Base-by-base conservation (phyloP, 35 echinoderm and acorn worm species). In the Holothuria glaberrima region DNA sequence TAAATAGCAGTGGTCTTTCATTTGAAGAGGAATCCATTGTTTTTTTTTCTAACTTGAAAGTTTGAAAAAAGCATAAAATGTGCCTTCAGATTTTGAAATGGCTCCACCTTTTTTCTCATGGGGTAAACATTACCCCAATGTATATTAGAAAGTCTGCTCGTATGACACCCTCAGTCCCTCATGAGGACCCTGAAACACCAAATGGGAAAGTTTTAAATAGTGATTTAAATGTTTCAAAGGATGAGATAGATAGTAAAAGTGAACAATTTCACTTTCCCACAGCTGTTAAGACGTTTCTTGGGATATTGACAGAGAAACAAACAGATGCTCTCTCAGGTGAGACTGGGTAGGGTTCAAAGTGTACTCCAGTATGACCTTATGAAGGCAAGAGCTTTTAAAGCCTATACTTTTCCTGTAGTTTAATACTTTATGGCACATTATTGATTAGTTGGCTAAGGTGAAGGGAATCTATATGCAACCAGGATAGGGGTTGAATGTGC, bases 21-120 rank as follows among this genome's bases (percentile, higher is more conserved):
- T 41, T 41, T 41, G 2, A 7, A 41, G 36, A 41, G 36, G 7
- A 41, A 41, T 41, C 36, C 7, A 7, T n/a, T n/a, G n/a, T n/a
- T n/a, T n/a, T n/a, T n/a, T n/a, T 41, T 41, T 41, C 36, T 41
- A 41, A 41, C 36, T 41, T 41, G 36, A 41, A 41, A 41, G 2
- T 41, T 28, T 16, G 18, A 4, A 28, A 20, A 12, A 65, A 28
- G 28, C 21, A 32, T 26, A 72, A 72, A 34, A 80, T 80, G 76
- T 80, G 76, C 41, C 35, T 80, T 30, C 76, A 80, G 76, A 48
- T 80, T 22, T 21, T 80, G 5, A 32, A 80, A 48, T 80, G 76
- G 76, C 50, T 80, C 22, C 76, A 80, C 41, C 41, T 80, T 17
- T 58, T 80, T 52, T 52, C 76, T 27, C 76, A 80, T 48, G 76